phyloP scores from a whole-genome alignment of 2,797 vertebrate species.

The Pseudotriccus pelzelni region DNA sequence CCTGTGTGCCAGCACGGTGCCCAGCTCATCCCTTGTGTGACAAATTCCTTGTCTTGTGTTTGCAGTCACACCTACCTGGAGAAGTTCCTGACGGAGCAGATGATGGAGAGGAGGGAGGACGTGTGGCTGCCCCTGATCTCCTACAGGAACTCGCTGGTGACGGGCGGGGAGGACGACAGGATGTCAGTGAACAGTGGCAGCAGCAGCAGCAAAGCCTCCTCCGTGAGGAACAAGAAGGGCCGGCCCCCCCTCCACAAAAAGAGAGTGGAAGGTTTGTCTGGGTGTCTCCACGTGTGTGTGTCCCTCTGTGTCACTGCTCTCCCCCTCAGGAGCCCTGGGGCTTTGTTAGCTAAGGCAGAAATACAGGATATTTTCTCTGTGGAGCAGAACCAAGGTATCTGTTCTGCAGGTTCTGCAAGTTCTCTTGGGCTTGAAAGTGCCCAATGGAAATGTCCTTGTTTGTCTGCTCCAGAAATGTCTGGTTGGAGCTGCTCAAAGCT shows the following conservation, averaged over 20 bases:
- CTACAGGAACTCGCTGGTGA: slow-evolving; percentile 96
- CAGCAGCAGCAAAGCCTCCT: slow-evolving; percentile 94
- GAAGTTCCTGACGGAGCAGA: slow-evolving; percentile 97
- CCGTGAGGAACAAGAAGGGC: slow-evolving; percentile 96
- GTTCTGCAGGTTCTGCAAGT: background rate
- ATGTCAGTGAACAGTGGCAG: slow-evolving; percentile 93
- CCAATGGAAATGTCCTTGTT: background rate
- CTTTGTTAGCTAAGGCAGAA: background rate
- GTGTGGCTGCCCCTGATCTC: slow-evolving; percentile 98
- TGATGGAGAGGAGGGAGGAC: slow-evolving; percentile 98
- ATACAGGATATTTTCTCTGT: rapidly evolving
- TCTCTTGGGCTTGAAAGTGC: rapidly evolving
- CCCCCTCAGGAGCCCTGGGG: background rate
- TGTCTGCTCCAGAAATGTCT: background rate
- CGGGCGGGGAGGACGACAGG: slow-evolving; percentile 93
- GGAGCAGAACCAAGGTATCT: background rate
- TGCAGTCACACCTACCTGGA: slow-evolving; percentile 94
- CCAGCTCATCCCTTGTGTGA: too few species aligned
- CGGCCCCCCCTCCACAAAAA: slow-evolving; percentile 93
- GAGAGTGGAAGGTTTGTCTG: slow-evolving; percentile 81
- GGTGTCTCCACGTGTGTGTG: background rate
- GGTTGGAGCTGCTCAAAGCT: background rate
- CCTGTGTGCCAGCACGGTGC: background rate
- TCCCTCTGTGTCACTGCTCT: background rate
- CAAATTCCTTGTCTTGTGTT: background rate